These are phyloP conservation scores for Maniola hyperantus DNA, from an alignment of 2,888 invertebrate species.

Conservation along the genomic window DNA sequence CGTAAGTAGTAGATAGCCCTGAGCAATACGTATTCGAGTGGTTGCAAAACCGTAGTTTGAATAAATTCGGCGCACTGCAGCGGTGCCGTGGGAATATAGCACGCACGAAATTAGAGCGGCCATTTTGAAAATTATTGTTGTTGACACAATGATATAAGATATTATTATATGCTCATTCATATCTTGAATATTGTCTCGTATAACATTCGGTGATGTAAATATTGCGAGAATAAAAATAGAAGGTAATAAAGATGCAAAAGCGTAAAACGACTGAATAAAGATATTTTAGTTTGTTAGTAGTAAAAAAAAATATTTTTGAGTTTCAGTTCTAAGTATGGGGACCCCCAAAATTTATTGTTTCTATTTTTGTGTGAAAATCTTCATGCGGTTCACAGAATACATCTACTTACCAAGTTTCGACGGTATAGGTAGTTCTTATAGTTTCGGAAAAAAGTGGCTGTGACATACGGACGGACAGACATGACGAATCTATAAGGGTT, in stretches of 20 bases:
- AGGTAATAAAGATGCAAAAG: no score
- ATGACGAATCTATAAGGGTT: no score
- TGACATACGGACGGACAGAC: no score
- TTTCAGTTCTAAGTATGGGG: no score
- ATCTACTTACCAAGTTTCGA: no score
- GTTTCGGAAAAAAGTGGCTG: no score
- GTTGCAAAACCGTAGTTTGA: slow-evolving; percentile 58
- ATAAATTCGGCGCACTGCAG: slow-evolving; percentile 31
- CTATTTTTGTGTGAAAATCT: no score
- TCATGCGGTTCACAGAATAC: no score
- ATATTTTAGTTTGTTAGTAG: not conserved
- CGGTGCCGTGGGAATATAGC: slow-evolving; percentile 69
- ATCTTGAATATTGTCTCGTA: not conserved
- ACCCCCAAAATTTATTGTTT: no score
- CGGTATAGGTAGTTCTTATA: no score
- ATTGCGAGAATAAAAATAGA: not conserved
- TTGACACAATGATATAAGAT: slow-evolving; percentile 8
- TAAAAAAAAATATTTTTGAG: no score
- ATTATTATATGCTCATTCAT: not conserved
- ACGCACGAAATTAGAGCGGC: slow-evolving; percentile 60
- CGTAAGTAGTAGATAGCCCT: slow-evolving; percentile 2
- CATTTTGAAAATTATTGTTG: slow-evolving; percentile 50
- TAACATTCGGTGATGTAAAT: not conserved
- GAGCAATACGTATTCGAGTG: not conserved
- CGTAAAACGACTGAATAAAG: not conserved